Evolutionary conservation across 1,140 invertebrate species (phyloP).

Genomic region (Bombus haemorrhoidalis): DNA sequence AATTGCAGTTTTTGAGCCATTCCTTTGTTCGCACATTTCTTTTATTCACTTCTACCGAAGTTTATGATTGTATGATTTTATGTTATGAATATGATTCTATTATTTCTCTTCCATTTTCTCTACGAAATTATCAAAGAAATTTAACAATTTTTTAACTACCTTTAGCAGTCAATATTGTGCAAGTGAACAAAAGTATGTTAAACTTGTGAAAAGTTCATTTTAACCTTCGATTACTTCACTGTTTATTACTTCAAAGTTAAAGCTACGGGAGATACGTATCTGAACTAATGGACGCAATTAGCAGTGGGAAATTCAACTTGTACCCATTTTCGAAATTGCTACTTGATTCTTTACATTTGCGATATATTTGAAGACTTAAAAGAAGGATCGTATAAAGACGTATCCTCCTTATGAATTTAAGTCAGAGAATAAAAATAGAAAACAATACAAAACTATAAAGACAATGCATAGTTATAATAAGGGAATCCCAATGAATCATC

Average conservation of each 20-base stretch:
- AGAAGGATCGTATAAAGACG: no score
- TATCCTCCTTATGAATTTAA: background rate
- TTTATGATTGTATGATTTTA: background rate
- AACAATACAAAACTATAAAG: no score
- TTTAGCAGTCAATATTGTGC: background rate
- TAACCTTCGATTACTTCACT: slow-evolving; percentile 13
- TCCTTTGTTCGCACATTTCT: background rate
- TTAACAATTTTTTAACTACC: background rate
- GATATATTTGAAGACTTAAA: background rate
- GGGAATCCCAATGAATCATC: background rate
- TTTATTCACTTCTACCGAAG: background rate
- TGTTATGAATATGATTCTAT: background rate
- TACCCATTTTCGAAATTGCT: background rate
- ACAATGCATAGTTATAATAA: background rate
- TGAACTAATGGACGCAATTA: slow-evolving; percentile 42
- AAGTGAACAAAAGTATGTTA: background rate
- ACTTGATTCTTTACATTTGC: background rate
- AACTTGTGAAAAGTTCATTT: background rate
- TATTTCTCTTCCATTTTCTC: background rate
- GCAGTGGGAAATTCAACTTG: slow-evolving; percentile 4
- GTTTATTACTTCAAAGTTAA: slow-evolving; percentile 31
- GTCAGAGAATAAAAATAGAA: background rate
- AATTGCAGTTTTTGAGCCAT: slow-evolving; percentile 45
- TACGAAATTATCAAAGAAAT: background rate
- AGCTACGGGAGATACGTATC: slow-evolving; percentile 40